Evolutionary conservation across 2,797 vertebrate species (phyloP), one percentile per base, ranked within the genome.

Genomic region (Falco columbarius): DNA sequence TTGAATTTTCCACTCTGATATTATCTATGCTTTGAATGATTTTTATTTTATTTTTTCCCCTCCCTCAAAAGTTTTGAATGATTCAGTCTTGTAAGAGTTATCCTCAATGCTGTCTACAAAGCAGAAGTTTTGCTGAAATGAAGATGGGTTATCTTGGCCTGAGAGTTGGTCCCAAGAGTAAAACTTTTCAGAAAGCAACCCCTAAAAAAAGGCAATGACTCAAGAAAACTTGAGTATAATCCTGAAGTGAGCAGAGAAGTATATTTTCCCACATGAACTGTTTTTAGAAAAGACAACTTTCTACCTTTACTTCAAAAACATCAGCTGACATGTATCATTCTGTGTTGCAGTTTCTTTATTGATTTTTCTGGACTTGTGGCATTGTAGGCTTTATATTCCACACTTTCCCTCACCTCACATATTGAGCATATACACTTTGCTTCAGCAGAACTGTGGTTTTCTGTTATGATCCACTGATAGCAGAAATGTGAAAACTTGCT

Each of bases 351-450:
- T 40, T 85, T 89, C 62, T 79, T 81, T 91, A 87, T 86, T 89
- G 88, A 91, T 93, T 95, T 92, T 86, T 68, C 44, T 74, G 65
- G 80, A 51, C 80, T 89, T 73, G 52, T 75, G 72, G 55, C 54
- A 86, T 52, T 95, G 51, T 54, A 62, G 65, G 62, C 82, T 81
- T 95, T 90, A 24, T 79, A 81, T 87, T 95, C 67, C 32, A 76
- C 14, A 6, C 54, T 68, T 58, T 36, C 22, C 52, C 40, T 85
- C 73, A 76, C n/a, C 55, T 88, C 55, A 16, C 55, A 58, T 91
- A 56, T 66, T 42, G 21, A 85, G 52, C 23, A 6, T 29, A 32
- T 61, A 27, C 36, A 42, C 29, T 93, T 71, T n/a, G 27, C 81
- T 86, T 93, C 4, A 3, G 30, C 73, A 71, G 52, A 95, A 52